Conservation (phyloP, 2,113 vertebrate species). For the Perca fluviatilis region DNA sequence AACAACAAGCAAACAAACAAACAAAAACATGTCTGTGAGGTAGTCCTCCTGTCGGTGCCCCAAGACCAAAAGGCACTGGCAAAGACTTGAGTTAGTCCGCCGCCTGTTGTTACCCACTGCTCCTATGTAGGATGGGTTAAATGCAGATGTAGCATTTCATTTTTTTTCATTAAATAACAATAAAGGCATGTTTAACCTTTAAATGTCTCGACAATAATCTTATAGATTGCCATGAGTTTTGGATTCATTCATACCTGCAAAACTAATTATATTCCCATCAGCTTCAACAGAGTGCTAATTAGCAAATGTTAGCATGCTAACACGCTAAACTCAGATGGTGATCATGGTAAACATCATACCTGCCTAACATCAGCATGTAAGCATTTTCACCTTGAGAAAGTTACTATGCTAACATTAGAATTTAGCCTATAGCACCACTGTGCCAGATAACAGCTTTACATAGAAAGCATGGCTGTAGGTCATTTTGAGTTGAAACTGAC, state of each 20-base stretch:
- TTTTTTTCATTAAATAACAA: no score
- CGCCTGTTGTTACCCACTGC: no score
- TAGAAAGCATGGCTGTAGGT: neutral
- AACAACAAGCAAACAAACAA: no score
- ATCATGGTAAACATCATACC: neutral
- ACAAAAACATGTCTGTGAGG: no score
- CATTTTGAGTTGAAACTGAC: conserved; percentile 32
- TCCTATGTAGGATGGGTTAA: no score
- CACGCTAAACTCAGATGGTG: neutral
- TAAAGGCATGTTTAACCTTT: no score
- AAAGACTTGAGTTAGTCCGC: no score
- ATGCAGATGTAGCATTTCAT: no score
- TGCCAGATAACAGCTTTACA: neutral
- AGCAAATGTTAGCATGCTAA: neutral
- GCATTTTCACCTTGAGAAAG: neutral
- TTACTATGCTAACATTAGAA: neutral
- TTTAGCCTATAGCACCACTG: neutral
- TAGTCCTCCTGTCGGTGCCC: no score
- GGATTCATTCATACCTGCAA: neutral
- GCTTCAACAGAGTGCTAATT: neutral
- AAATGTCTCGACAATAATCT: neutral
- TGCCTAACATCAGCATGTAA: neutral
- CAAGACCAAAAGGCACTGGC: no score
- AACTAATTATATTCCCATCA: neutral
- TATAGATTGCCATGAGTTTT: neutral